Percentiles rank a stretch among this genome's conserved stretches.
Evolutionary conservation across 2,797 vertebrate species (phyloP).

Genomic region (Picus viridis): DNA sequence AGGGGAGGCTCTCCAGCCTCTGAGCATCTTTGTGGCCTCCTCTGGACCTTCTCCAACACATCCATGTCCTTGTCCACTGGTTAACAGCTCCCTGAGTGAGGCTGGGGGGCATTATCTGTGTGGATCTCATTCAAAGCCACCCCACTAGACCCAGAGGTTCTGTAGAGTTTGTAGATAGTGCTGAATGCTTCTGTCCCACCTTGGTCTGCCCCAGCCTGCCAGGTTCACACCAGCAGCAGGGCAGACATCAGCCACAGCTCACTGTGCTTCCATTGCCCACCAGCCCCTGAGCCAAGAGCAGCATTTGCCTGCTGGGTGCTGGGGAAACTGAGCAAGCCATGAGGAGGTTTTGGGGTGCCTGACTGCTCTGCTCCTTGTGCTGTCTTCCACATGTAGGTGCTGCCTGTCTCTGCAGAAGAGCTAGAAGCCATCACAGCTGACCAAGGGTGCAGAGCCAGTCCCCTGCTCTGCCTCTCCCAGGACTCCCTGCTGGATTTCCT

Average conservation of each 20-base stretch:
- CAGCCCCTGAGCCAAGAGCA: not conserved
- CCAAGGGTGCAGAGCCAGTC: slow-evolving; percentile 80
- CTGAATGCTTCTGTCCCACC: not conserved
- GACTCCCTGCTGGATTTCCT: slow-evolving; percentile 85
- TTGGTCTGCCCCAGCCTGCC: not conserved
- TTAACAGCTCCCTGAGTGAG: not conserved
- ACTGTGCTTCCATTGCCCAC: not conserved
- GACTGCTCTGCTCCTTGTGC: not conserved
- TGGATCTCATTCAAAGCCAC: not conserved
- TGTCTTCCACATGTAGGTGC: slow-evolving; percentile 79
- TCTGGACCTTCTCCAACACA: too few species aligned
- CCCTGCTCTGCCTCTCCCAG: slow-evolving; percentile 91
- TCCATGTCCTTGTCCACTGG: too few species aligned
- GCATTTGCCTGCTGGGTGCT: not conserved
- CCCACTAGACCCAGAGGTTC: not conserved
- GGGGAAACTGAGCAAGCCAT: not conserved
- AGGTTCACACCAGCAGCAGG: not conserved
- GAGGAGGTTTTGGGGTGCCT: not conserved
- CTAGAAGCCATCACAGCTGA: slow-evolving; percentile 79
- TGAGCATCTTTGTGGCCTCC: too few species aligned
- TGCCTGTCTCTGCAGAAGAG: slow-evolving; percentile 81
- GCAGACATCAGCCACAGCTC: not conserved
- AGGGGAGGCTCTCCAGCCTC: too few species aligned
- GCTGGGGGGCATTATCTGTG: not conserved
- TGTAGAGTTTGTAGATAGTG: not conserved